Conservation (phyloP, 2,797 vertebrate species). For the Coreius guichenoti region DNA sequence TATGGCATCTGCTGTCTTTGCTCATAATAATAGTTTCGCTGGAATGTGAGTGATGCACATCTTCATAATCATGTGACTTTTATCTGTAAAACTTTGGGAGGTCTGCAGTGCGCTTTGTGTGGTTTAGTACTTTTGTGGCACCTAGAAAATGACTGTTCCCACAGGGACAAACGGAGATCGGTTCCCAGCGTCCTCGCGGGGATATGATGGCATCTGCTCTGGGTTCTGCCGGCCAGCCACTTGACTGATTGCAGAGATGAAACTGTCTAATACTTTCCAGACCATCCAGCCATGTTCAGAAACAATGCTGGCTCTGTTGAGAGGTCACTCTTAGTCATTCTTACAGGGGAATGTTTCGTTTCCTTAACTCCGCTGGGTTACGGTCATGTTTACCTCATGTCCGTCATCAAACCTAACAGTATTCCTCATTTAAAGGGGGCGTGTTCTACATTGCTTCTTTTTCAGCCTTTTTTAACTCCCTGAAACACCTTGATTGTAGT, state of each 20-base stretch:
- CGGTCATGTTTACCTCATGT: background rate
- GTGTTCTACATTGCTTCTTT: background rate
- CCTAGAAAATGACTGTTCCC: slow-evolving; percentile 32
- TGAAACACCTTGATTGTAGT: background rate
- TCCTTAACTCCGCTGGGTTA: slow-evolving; percentile 18
- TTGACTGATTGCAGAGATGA: slow-evolving; percentile 59
- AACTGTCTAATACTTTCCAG: slow-evolving; percentile 59
- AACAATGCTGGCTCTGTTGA: slow-evolving; percentile 56
- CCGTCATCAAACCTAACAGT: slow-evolving; percentile 11
- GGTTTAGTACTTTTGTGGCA: slow-evolving; percentile 26
- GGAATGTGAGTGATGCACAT: background rate
- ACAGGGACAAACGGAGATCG: slow-evolving; percentile 30
- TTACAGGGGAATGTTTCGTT: slow-evolving; percentile 2
- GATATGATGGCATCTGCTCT: slow-evolving; percentile 40
- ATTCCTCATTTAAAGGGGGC: background rate
- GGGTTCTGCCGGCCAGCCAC: slow-evolving; percentile 33
- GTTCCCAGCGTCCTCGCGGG: slow-evolving; percentile 45
- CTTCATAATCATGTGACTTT: background rate
- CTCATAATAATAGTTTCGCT: background rate
- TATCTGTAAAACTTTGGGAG: background rate
- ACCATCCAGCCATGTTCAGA: slow-evolving; percentile 29
- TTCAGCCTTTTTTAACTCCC: background rate
- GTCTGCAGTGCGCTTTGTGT: slow-evolving; percentile 31
- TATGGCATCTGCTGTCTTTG: background rate
- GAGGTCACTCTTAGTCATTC: slow-evolving; percentile 53